Conservation (phyloP, 2,888 invertebrate genomes). For the Chrysolina americana region DNA sequence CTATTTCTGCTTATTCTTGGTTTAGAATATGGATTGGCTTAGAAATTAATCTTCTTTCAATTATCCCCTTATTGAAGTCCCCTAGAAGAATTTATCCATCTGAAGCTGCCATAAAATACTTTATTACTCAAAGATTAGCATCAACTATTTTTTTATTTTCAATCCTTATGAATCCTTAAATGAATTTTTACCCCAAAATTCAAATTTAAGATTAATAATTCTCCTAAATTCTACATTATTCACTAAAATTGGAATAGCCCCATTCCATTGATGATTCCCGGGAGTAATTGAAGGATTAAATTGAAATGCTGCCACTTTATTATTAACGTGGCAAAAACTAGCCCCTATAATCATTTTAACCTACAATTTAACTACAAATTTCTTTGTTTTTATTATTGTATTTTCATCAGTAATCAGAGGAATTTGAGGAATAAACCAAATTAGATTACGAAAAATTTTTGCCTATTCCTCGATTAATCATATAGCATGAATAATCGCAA, state of each 20-base stretch:
- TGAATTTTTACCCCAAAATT: constrained; percentile 57
- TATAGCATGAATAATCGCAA: constrained; percentile 70
- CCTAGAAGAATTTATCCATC: constrained; percentile 70
- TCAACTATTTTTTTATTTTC: constrained; percentile 73
- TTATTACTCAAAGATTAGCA: constrained; percentile 74
- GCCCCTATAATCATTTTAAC: constrained; percentile 72
- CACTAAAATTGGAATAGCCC: constrained; percentile 74
- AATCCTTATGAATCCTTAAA: constrained; percentile 65
- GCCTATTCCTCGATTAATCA: constrained; percentile 71
- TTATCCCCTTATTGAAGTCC: constrained; percentile 74
- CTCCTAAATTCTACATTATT: constrained; percentile 65
- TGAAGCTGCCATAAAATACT: constrained; percentile 76
- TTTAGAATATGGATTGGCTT: constrained; percentile 74
- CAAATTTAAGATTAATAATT: not conserved
- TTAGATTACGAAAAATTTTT: constrained; percentile 70
- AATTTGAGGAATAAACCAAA: constrained; percentile 70
- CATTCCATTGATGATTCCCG: constrained; percentile 76
- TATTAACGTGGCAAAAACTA: constrained; percentile 79
- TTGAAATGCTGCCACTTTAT: constrained; percentile 73
- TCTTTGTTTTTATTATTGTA: constrained; percentile 63
- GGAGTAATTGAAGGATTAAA: constrained; percentile 74
- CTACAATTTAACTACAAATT: constrained; percentile 69
- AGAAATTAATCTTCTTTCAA: constrained; percentile 77
- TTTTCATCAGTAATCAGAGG: constrained; percentile 71
- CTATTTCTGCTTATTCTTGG: constrained; percentile 71